Evolutionary conservation across 2,797 vertebrate species (phyloP).

Genomic region (Hybognathus amarus): DNA sequence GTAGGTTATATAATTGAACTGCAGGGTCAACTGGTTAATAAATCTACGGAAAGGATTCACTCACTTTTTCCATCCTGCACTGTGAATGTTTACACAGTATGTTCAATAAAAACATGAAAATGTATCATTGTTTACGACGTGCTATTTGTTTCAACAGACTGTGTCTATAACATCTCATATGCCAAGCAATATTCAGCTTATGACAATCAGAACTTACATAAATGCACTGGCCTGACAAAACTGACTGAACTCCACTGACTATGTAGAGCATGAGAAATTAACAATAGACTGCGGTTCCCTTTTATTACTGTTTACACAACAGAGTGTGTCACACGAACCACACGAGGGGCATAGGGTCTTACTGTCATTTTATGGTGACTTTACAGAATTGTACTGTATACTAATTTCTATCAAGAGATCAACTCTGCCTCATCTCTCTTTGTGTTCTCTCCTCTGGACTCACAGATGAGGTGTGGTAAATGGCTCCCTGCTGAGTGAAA

Average conservation of each 20-base stretch:
- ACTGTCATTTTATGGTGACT: slow-evolving; percentile 24
- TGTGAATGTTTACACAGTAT: slow-evolving; percentile 5
- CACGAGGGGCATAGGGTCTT: slow-evolving; percentile 42
- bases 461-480: slow-evolving; percentile 16
- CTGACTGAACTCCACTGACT: not conserved
- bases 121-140: not conserved
- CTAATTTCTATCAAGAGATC: slow-evolving; percentile 34
- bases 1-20: not conserved
- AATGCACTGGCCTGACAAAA: not conserved
- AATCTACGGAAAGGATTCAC: not conserved
- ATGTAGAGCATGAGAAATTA: not conserved
- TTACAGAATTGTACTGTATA: slow-evolving; percentile 5
- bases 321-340: not conserved
- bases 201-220: not conserved
- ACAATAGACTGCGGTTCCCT: slow-evolving; percentile 5
- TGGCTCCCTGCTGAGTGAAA: slow-evolving; percentile 34
- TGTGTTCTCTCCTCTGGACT: not conserved
- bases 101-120: slow-evolving; percentile 15
- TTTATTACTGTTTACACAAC: slow-evolving; percentile 43
- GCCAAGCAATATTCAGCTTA: slow-evolving; percentile 7
- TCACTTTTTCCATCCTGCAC: not conserved
- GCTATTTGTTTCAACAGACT: slow-evolving; percentile 7
- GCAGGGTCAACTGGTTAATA: not conserved
- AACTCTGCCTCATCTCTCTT: slow-evolving; percentile 34
- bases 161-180: slow-evolving; percentile 1